Base-by-base conservation (phyloP, 2,888 invertebrate genomes). In the Drosophila anomelani region DNA sequence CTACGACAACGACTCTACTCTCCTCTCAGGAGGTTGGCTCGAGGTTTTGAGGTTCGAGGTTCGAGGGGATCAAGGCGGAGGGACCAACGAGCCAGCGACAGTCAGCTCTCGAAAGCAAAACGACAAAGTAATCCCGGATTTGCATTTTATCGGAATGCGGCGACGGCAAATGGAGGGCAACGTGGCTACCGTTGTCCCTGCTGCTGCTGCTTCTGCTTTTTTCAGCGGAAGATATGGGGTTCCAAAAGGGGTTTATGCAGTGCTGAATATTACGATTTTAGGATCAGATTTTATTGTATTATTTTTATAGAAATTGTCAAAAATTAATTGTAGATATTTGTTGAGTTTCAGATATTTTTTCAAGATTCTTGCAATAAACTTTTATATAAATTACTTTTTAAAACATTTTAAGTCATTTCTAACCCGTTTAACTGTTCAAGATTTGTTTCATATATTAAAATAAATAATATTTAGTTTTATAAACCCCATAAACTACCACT, bases 71-170 rank as follows among this genome's bases (percentile, higher is more conserved):
- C 51, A 34, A 51, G 51, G 51, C 51, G 6, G 26, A 32, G 29
- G 29, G 47, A 47, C 47, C 1, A 46, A 38, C 54, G 3, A 54
- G 36, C 43, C 10, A 43, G 44, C 56, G 47, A 58, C 63, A 57
- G 51, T 61, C 86, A 80, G 80, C 89, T 83, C 80, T 88, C 81
- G 89, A 79, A 73, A 81, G 87, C 81, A 88, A 88, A 89, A 81
- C 84, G 89, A 87, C 86, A 88, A 88, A 86, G 89, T 87, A 87
- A 87, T 89, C 88, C 89, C 59, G 86, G 86, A 89, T 89, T 87
- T 87, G 86, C 86, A 87, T 87, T 87, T 87, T 88, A 87, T 87
- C 89, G 83, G 85, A 87, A 88, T 87, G 89, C 76, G 86, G 83
- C 83, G 79, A 81, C 77, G 81, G 69, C 80, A 78, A 75, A 73